Evolutionary conservation across 2,797 vertebrate genomes (phyloP).

Genomic region (Smutsia gigantea): DNA sequence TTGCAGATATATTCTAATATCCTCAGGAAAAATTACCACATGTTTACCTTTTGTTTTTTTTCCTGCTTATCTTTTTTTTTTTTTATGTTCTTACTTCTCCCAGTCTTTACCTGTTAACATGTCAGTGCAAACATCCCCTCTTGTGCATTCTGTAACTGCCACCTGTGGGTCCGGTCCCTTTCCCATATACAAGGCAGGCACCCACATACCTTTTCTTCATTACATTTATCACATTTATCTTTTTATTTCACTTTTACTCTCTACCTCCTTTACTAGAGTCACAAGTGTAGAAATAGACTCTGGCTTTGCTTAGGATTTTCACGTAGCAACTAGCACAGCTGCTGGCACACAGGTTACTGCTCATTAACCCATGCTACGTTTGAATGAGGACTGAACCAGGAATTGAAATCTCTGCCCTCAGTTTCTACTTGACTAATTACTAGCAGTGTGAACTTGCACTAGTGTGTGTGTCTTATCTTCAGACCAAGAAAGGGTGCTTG

Average conservation of each 20-base stretch:
- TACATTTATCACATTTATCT: not conserved
- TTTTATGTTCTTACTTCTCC: not conserved
- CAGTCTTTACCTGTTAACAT: not conserved
- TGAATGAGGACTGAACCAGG: not conserved
- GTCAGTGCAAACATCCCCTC: not conserved
- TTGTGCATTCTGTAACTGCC: not conserved
- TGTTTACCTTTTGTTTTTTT: not conserved
- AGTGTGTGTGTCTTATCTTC: not conserved
- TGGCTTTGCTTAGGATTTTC: not conserved
- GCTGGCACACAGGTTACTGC: not conserved
- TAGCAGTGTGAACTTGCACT: not conserved
- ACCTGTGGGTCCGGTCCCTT: not conserved
- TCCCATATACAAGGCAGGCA: not conserved
- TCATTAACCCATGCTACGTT: not conserved
- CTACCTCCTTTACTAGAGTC: not conserved
- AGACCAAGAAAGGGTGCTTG: not conserved
- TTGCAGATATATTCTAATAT: not conserved
- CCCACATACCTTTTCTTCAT: not conserved
- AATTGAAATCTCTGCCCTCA: not conserved
- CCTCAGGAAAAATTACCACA: not conserved
- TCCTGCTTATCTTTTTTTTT: not conserved
- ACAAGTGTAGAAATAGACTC: not conserved
- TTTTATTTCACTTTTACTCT: slow-evolving; percentile 14
- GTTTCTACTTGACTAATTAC: not conserved
- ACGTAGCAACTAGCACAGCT: not conserved